Percentiles rank a stretch among this genome's conserved stretches.
phyloP scores from a whole-genome alignment of 2,113 vertebrate species.

The Epinephelus fuscoguttatus region DNA sequence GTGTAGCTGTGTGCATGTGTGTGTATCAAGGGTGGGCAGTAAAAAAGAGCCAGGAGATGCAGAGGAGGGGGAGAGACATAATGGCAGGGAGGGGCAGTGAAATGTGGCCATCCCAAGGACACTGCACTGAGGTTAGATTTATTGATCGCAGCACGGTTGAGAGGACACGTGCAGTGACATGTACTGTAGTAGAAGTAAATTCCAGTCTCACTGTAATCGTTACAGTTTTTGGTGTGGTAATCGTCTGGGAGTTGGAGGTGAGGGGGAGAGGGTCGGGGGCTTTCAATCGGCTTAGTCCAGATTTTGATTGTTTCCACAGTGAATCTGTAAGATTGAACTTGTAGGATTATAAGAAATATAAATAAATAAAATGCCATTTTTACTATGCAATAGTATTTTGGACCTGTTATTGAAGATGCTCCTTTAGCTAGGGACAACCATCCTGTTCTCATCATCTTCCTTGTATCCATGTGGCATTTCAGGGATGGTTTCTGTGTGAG shows the following conservation, averaged over 20 bases:
- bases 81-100: constrained; percentile 40
- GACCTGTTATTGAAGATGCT: background rate
- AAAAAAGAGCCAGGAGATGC: constrained; percentile 30
- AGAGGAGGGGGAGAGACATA: constrained; percentile 35
- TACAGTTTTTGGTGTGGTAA: background rate
- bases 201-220: constrained; percentile 31
- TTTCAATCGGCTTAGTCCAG: constrained; percentile 33
- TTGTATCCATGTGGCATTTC: background rate
- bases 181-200: constrained; percentile 18
- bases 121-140: constrained; percentile 59
- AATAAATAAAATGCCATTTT: background rate
- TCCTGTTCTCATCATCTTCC: background rate
- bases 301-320: constrained; percentile 37
- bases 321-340: constrained; percentile 22
- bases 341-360: constrained; percentile 10
- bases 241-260: background rate
- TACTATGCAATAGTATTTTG: background rate
- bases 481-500: background rate
- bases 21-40: background rate
- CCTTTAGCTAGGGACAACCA: background rate
- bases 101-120: constrained; percentile 70
- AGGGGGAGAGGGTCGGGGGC: too few species aligned
- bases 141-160: constrained; percentile 58
- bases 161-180: constrained; percentile 35
- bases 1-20: background rate